Evolutionary conservation across 1,140 invertebrate species (phyloP).

Genomic region (Brachionus sp.): DNA sequence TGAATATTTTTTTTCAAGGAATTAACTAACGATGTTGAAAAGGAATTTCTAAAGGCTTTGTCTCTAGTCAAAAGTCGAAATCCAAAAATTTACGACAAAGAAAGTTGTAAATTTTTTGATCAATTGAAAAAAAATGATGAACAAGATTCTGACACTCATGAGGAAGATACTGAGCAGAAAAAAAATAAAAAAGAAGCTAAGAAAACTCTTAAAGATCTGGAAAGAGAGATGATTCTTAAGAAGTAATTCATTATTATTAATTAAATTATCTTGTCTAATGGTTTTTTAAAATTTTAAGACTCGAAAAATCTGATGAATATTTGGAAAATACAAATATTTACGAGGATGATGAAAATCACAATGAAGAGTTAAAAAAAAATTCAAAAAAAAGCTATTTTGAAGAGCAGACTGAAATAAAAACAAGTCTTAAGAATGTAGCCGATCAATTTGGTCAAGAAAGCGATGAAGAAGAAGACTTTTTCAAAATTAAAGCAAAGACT

Average conservation of each 20-base stretch:
- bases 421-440: not conserved
- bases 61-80: slow-evolving; percentile 80
- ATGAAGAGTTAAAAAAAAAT: slow-evolving; percentile 45
- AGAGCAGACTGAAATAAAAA: slow-evolving; percentile 69
- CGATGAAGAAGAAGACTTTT: slow-evolving; percentile 48
- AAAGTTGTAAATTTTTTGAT: slow-evolving; percentile 35
- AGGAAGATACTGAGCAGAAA: slow-evolving; percentile 56
- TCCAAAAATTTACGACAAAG: slow-evolving; percentile 74
- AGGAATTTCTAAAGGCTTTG: slow-evolving; percentile 78
- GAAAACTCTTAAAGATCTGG: slow-evolving; percentile 74
- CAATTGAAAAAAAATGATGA: slow-evolving; percentile 48
- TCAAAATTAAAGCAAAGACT: slow-evolving; percentile 41
- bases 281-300: slow-evolving; percentile 48
- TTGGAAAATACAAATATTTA: slow-evolving; percentile 46
- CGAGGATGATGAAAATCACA: slow-evolving; percentile 46
- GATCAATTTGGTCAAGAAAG: slow-evolving; percentile 45
- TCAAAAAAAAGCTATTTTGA: slow-evolving; percentile 62
- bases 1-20: slow-evolving; percentile 51
- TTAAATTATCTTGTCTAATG: slow-evolving; percentile 65
- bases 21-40: slow-evolving; percentile 68
- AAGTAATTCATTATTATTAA: slow-evolving; percentile 67
- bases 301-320: slow-evolving; percentile 48
- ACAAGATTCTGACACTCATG: slow-evolving; percentile 58
- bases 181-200: slow-evolving; percentile 57
- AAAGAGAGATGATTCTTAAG: slow-evolving; percentile 72